phyloP scores from a whole-genome alignment of 2,888 invertebrate species.

The Cremastinae sp. region DNA sequence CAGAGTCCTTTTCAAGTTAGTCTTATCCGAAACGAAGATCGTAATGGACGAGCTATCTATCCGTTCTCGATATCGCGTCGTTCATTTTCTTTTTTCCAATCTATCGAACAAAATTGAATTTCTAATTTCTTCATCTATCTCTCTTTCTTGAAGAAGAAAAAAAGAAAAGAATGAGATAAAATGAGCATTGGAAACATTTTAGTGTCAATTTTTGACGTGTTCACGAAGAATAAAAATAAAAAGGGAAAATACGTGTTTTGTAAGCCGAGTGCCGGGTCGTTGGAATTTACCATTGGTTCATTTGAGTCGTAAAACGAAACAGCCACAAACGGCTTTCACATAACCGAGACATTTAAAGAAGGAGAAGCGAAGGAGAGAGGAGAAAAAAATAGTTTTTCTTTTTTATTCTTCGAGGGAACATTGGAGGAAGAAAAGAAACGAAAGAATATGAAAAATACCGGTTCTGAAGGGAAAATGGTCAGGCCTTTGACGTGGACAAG shows the following conservation, averaged over 20 bases:
- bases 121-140: not conserved
- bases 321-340: constrained; percentile 21
- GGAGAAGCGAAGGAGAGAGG: not conserved
- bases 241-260: constrained; percentile 2
- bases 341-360: constrained; percentile 27
- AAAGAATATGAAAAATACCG: constrained; percentile 51
- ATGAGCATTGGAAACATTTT: no score
- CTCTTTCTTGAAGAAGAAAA: constrained; percentile 33
- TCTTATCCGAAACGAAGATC: constrained; percentile 67
- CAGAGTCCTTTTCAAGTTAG: constrained; percentile 23
- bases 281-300: constrained; percentile 11
- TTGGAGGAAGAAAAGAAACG: constrained; percentile 25
- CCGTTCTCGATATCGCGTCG: constrained; percentile 37
- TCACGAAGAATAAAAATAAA: no score
- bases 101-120: no score
- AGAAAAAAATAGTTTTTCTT: not conserved
- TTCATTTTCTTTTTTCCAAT: constrained; percentile 39
- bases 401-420: constrained; percentile 22
- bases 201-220: no score
- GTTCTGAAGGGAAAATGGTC: constrained; percentile 41
- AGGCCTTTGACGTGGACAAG: constrained; percentile 11
- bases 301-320: constrained; percentile 31
- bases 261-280: constrained; percentile 1
- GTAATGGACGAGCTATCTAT: constrained; percentile 66
- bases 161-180: not conserved